Percentiles rank a stretch among this genome's conserved stretches.
These are phyloP conservation scores for Pimephales promelas DNA, from an alignment of 2,113 vertebrate genomes.

Conservation along the genomic window DNA sequence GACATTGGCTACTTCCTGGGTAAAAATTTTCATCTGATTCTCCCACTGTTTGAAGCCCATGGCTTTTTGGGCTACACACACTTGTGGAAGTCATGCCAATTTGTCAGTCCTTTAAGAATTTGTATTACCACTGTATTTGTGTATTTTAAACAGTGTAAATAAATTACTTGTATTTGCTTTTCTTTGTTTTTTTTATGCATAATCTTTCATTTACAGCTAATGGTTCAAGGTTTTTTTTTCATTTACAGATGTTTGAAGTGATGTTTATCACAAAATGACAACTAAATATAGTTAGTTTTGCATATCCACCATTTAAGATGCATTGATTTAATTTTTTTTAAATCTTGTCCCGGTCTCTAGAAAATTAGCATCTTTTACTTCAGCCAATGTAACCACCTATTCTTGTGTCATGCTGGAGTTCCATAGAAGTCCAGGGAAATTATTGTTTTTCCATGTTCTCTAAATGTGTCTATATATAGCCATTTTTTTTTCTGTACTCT, in stretches of 20 bases:
- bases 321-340: neutral
- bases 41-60: constrained; percentile 5
- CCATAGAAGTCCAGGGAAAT: no score
- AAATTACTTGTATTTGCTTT: constrained; percentile 80
- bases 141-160: constrained; percentile 90
- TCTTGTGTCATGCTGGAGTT: neutral
- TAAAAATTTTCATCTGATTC: neutral
- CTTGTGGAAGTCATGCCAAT: constrained; percentile 72
- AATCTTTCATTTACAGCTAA: neutral
- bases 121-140: constrained; percentile 82
- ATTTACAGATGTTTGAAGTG: no score
- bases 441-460: neutral
- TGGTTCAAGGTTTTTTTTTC: neutral
- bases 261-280: no score
- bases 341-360: neutral
- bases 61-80: constrained; percentile 33
- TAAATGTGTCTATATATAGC: neutral
- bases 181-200: neutral
- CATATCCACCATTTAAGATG: neutral
- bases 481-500: neutral
- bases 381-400: neutral
- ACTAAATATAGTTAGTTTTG: neutral
- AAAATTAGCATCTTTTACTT: neutral
- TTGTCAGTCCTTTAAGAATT: constrained; percentile 72
- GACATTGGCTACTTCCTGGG: constrained; percentile 14